Conservation (phyloP, 2,888 invertebrate genomes). For the Drosophila phalerata region DNA sequence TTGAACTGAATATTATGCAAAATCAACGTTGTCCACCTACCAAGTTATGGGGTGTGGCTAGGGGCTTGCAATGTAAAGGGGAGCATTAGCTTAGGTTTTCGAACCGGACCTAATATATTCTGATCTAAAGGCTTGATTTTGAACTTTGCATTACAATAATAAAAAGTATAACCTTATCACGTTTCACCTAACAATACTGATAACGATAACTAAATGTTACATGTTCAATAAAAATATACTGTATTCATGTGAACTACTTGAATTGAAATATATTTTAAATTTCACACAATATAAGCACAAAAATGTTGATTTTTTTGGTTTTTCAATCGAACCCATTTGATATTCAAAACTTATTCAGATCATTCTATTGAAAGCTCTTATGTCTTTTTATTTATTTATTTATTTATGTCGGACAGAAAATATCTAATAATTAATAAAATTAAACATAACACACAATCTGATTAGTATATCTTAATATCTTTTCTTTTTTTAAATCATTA, state of each 20-base stretch:
- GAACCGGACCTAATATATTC: not conserved
- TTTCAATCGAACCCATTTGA: no score
- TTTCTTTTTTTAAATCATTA: no score
- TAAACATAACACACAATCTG: no score
- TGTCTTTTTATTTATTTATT: no score
- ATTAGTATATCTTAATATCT: no score
- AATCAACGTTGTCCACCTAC: not conserved
- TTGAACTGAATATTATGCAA: not conserved
- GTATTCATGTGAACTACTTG: not conserved
- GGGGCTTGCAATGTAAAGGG: not conserved
- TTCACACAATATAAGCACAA: not conserved
- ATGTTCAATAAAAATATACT: not conserved
- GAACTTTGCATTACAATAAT: not conserved
- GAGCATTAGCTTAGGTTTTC: not conserved
- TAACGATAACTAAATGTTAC: not conserved
- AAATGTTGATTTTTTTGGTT: no score
- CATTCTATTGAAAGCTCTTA: no score
- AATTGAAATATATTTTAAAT: not conserved
- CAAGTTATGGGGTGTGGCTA: not conserved
- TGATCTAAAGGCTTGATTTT: not conserved
- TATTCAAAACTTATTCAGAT: no score
- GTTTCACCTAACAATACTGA: not conserved
- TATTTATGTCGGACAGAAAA: no score
- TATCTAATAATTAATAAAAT: no score
- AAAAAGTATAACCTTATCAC: not conserved